Evolutionary conservation across 1,140 invertebrate species (phyloP).

Genomic region (Magallana gigas): DNA sequence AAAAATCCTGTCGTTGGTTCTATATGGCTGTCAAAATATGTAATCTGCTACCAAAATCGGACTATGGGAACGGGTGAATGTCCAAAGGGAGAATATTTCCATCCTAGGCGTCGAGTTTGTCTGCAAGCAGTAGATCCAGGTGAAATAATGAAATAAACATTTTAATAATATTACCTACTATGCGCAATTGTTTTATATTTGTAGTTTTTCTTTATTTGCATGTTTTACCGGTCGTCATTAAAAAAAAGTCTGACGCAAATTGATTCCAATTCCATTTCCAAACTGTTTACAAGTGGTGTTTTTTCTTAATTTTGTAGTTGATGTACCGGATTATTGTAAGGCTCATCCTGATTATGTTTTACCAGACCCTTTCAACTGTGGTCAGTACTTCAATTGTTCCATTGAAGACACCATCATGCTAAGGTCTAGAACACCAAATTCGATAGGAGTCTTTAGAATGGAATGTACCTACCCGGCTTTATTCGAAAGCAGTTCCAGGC

Average conservation of each 20-base stretch:
- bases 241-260: too few species aligned
- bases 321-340: constrained; percentile 59
- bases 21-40: constrained; percentile 47
- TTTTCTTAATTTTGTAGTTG: constrained; percentile 52
- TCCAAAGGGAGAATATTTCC: constrained; percentile 47
- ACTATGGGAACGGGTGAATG: constrained; percentile 33
- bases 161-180: background rate
- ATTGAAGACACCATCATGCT: background rate
- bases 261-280: too few species aligned
- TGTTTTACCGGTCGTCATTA: too few species aligned
- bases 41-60: constrained; percentile 47
- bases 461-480: constrained; percentile 55
- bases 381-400: constrained; percentile 53
- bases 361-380: constrained; percentile 58
- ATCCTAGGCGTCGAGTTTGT: constrained; percentile 48
- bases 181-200: too few species aligned
- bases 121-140: constrained; percentile 40
- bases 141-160: background rate
- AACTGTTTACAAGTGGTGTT: too few species aligned
- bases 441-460: constrained; percentile 29
- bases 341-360: constrained; percentile 52
- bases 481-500: constrained; percentile 30
- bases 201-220: too few species aligned
- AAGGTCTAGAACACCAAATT: constrained; percentile 21
- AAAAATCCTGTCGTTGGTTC: constrained; percentile 41